These are phyloP conservation scores for Elanoides forficatus DNA, from an alignment of 2,113 vertebrate species.

Conservation along the genomic window DNA sequence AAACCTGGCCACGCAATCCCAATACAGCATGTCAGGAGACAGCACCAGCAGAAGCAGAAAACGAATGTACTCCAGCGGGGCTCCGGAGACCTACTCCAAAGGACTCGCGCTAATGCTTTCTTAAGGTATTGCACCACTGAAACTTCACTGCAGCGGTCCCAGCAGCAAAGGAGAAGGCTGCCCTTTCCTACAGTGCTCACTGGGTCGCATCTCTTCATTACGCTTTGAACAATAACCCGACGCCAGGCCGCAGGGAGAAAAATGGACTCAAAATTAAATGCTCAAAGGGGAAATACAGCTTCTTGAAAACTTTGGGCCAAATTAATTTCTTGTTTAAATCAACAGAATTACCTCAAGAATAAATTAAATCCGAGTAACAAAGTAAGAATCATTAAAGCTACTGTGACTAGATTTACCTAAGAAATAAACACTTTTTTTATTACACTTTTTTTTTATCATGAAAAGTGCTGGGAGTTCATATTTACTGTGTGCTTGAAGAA, in stretches of 20 bases:
- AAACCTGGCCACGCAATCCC: background rate
- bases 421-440: background rate
- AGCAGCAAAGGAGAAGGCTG: background rate
- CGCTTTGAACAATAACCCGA: background rate
- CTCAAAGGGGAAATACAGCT: background rate
- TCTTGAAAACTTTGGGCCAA: background rate
- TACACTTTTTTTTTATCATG: background rate
- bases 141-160: background rate
- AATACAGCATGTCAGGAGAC: background rate
- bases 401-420: background rate
- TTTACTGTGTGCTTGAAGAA: background rate
- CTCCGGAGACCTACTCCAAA: background rate
- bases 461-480: background rate
- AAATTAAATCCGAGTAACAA: background rate
- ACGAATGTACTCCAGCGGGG: background rate
- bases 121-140: background rate
- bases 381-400: background rate
- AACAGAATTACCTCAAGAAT: background rate
- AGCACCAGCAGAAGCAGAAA: background rate
- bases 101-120: background rate
- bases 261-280: background rate
- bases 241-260: background rate
- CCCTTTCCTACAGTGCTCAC: background rate
- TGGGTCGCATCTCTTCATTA: background rate
- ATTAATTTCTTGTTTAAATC: background rate